phyloP scores from a whole-genome alignment of 92 coral and sea anemone genomes.

The Meandrina meandrites region DNA sequence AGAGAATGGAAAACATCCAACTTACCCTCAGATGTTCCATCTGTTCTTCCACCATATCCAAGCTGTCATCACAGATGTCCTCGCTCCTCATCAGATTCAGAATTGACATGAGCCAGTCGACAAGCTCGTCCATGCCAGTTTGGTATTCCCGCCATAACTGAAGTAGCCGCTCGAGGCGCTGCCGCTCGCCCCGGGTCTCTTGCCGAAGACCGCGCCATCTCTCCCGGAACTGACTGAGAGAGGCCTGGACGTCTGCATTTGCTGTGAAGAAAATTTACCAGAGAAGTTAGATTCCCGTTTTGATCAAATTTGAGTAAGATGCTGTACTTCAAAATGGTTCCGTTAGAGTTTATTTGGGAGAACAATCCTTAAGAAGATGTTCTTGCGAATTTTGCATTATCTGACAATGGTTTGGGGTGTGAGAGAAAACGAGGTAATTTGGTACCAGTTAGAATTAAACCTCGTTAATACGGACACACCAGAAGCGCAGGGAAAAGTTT shows the following conservation, averaged over 20 bases:
- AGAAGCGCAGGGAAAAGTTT: too few species aligned
- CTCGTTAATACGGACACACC: too few species aligned
- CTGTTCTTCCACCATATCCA: constrained; percentile 83
- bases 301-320: too few species aligned
- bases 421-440: too few species aligned
- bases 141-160: constrained; percentile 89
- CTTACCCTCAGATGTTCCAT: constrained; percentile 74
- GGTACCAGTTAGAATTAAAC: too few species aligned
- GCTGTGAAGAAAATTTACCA: constrained; percentile 26
- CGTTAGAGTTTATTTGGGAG: too few species aligned
- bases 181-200: constrained; percentile 84
- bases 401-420: too few species aligned
- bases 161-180: constrained; percentile 76
- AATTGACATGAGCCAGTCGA: constrained; percentile 76
- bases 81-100: constrained; percentile 71
- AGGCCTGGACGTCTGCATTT: constrained; percentile 70
- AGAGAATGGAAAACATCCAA: neutral
- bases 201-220: constrained; percentile 85
- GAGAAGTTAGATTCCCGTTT: neutral
- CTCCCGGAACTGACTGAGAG: constrained; percentile 69
- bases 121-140: constrained; percentile 87
- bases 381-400: too few species aligned
- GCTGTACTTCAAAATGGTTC: too few species aligned
- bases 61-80: constrained; percentile 54
- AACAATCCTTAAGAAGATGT: too few species aligned